These are phyloP conservation scores for Chiroxiphia lanceolata DNA, from an alignment of 2,797 vertebrate genomes.

Conservation along the genomic window DNA sequence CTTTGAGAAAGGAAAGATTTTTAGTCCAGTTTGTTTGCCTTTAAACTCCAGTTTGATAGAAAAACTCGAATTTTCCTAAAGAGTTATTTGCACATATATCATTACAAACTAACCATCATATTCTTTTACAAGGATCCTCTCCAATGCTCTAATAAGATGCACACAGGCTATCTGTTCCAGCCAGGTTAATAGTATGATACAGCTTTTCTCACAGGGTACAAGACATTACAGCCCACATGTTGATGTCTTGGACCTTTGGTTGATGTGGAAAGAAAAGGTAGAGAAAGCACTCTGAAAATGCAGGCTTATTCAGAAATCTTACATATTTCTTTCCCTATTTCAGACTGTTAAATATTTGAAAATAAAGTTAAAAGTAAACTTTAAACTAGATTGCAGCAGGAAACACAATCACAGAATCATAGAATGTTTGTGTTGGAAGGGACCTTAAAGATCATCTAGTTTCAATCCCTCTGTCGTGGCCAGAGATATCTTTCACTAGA, in stretches of 20 bases:
- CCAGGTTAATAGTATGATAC: constrained; percentile 76
- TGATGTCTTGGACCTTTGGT: constrained; percentile 79
- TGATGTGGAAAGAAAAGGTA: constrained; percentile 84
- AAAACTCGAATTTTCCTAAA: neutral
- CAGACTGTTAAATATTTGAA: neutral
- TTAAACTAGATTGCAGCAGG: neutral
- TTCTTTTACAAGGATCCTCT: constrained; percentile 68
- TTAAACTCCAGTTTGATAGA: neutral
- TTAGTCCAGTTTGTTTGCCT: neutral
- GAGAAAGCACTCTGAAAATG: neutral
- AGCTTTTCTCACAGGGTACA: constrained; percentile 78
- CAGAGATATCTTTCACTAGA: neutral
- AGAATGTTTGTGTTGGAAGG: neutral
- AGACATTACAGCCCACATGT: constrained; percentile 76
- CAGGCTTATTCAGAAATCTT: neutral
- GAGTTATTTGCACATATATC: neutral
- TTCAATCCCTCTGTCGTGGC: neutral
- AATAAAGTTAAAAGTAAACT: neutral
- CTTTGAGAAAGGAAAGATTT: neutral
- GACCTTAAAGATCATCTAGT: neutral
- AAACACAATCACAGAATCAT: neutral
- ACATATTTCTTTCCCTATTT: neutral
- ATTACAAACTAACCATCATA: neutral
- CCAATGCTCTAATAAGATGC: constrained; percentile 74
- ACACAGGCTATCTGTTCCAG: constrained; percentile 79